Conservation (phyloP, 2,113 vertebrate genomes). For the Myotis brandtii region DNA sequence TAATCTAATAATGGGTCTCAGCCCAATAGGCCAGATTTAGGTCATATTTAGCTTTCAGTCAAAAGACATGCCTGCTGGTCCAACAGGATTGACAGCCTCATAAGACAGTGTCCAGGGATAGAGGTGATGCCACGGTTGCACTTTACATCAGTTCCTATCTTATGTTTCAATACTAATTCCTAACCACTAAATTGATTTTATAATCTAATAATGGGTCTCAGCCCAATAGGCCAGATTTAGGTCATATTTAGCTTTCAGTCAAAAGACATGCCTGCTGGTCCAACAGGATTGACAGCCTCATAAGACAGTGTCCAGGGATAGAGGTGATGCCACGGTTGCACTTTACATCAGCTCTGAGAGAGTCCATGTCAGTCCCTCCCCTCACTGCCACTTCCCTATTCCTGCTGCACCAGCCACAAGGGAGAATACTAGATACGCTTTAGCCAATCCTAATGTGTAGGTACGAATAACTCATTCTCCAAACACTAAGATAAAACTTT, state of each 20-base stretch:
- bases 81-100: neutral
- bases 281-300: neutral
- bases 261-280: neutral
- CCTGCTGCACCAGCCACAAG: neutral
- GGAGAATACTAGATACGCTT: neutral
- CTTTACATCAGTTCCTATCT: neutral
- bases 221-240: neutral
- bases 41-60: neutral
- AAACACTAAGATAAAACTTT: constrained; percentile 65
- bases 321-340: neutral
- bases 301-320: neutral
- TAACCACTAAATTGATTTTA: neutral
- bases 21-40: neutral
- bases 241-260: neutral
- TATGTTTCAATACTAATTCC: neutral
- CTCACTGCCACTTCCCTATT: neutral
- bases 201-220: neutral
- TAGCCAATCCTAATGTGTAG: constrained; percentile 13
- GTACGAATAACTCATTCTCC: neutral
- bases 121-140: neutral
- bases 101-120: neutral
- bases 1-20: neutral
- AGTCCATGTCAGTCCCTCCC: neutral
- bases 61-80: neutral
- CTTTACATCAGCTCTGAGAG: neutral